These are phyloP conservation scores for Ganaspis sp. DNA, from an alignment of 1,140 invertebrate genomes.

Conservation along the genomic window DNA sequence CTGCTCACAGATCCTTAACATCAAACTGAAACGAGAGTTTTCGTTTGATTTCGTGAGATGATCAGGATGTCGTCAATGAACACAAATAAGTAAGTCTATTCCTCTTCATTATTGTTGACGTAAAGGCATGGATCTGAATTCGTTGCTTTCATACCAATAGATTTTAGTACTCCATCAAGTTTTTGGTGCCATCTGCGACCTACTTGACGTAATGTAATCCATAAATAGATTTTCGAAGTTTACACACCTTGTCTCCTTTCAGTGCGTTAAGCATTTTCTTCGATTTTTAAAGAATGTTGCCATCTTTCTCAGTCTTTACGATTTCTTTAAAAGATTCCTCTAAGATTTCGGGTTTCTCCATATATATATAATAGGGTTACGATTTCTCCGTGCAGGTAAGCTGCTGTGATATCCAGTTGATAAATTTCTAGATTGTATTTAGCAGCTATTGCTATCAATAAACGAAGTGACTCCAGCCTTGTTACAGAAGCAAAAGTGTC, in stretches of 20 bases:
- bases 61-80: no score
- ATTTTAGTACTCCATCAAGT: not conserved
- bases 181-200: constrained; percentile 50
- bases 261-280: not conserved
- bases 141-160: constrained; percentile 33
- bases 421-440: constrained; percentile 20
- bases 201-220: constrained; percentile 56
- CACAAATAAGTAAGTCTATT: no score
- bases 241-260: constrained; percentile 37
- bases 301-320: not conserved
- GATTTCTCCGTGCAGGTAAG: constrained; percentile 65
- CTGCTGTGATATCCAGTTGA: constrained; percentile 61
- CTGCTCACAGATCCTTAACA: constrained; percentile 36
- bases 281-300: not conserved
- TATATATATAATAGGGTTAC: no score
- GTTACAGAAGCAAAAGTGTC: constrained; percentile 34
- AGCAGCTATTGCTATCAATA: constrained; percentile 5
- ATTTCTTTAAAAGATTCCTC: no score
- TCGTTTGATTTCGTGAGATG: not conserved
- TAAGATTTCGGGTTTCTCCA: not conserved
- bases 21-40: constrained; percentile 5
- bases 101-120: constrained; percentile 26
- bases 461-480: not conserved
- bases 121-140: constrained; percentile 40
- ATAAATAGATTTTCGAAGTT: constrained; percentile 49